These are phyloP conservation scores for Vesta saturnalis DNA, from an alignment of 2,888 invertebrate genomes.

Conservation along the genomic window DNA sequence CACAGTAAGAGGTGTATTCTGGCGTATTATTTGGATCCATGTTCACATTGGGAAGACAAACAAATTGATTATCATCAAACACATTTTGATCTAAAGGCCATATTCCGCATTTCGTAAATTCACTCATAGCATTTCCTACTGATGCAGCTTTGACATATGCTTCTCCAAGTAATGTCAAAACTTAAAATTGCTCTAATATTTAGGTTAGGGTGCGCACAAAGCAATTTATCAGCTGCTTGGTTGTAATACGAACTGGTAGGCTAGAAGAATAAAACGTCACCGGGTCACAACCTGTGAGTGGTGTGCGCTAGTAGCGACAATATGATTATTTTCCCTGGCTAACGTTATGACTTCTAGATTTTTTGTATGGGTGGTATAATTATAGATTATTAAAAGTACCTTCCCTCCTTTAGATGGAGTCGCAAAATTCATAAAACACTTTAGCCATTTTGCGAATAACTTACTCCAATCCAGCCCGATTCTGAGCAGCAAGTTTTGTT, in stretches of 20 bases:
- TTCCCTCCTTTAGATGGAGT: slow-evolving; percentile 26
- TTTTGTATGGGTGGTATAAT: slow-evolving; percentile 35
- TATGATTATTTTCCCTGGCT: too few relatives aligned
- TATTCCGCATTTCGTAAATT: slow-evolving; percentile 34
- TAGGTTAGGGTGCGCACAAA: slow-evolving; percentile 25
- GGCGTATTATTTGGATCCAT: neutral
- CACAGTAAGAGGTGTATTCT: too few relatives aligned
- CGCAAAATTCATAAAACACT: slow-evolving; percentile 37
- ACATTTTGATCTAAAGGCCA: slow-evolving; percentile 38
- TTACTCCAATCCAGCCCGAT: slow-evolving; percentile 43
- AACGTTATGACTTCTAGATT: slow-evolving; percentile 41
- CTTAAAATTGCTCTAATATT: slow-evolving; percentile 30
- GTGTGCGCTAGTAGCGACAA: slow-evolving; percentile 46
- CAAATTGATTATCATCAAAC: slow-evolving; percentile 18
- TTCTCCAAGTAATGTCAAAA: slow-evolving; percentile 33
- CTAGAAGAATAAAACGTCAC: slow-evolving; percentile 43
- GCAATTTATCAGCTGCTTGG: too few relatives aligned
- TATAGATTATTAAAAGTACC: slow-evolving; percentile 33
- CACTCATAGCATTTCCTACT: slow-evolving; percentile 31
- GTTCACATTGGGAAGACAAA: neutral
- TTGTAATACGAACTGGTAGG: slow-evolving; percentile 38
- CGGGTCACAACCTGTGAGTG: slow-evolving; percentile 45
- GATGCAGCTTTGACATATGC: slow-evolving; percentile 37
- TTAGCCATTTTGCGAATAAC: slow-evolving; percentile 41
- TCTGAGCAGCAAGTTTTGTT: slow-evolving; percentile 18